A percentile compares a stretch with the other conserved stretches of the same genome.
Evolutionary conservation across 2,113 vertebrate species (phyloP).

Genomic region (Spea multiplicata): DNA sequence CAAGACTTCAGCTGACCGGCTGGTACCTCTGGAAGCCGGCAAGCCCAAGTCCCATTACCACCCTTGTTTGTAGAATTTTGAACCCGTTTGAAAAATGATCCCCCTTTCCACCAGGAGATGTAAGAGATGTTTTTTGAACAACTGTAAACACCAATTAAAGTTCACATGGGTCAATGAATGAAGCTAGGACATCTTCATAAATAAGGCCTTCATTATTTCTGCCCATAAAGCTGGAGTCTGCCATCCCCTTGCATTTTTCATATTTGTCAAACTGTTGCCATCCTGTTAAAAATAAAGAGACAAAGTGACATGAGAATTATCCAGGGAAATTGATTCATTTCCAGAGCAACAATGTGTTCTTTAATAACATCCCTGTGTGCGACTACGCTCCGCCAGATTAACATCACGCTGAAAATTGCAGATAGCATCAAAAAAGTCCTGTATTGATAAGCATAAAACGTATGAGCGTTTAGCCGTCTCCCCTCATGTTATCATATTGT

Average conservation of each 20-base stretch:
- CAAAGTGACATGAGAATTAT: slow-evolving; percentile 35
- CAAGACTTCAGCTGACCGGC: too few species aligned
- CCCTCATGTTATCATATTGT: slow-evolving; percentile 22
- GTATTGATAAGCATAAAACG: slow-evolving; percentile 17
- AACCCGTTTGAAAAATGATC: too few species aligned
- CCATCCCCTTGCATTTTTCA: slow-evolving; percentile 1
- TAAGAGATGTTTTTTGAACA: too few species aligned
- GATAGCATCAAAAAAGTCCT: slow-evolving; percentile 27
- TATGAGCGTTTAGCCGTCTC: slow-evolving; percentile 22
- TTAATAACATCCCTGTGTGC: slow-evolving; percentile 24
- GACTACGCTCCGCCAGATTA: slow-evolving; percentile 31
- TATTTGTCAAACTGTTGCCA: slow-evolving; percentile 11
- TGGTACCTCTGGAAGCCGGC: too few species aligned
- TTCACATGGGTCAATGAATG: too few species aligned
- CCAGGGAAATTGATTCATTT: slow-evolving; percentile 40
- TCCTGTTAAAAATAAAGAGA: slow-evolving; percentile 22
- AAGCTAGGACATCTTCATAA: background rate
- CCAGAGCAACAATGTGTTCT: slow-evolving; percentile 13
- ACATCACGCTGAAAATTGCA: slow-evolving; percentile 37
- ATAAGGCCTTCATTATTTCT: background rate
- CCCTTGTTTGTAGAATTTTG: too few species aligned
- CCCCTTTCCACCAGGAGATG: too few species aligned
- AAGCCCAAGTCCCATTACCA: too few species aligned
- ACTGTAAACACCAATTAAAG: too few species aligned
- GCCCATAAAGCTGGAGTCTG: background rate